Base-by-base conservation (phyloP, 2,113 vertebrate genomes). In the Rhinogobius similis region DNA sequence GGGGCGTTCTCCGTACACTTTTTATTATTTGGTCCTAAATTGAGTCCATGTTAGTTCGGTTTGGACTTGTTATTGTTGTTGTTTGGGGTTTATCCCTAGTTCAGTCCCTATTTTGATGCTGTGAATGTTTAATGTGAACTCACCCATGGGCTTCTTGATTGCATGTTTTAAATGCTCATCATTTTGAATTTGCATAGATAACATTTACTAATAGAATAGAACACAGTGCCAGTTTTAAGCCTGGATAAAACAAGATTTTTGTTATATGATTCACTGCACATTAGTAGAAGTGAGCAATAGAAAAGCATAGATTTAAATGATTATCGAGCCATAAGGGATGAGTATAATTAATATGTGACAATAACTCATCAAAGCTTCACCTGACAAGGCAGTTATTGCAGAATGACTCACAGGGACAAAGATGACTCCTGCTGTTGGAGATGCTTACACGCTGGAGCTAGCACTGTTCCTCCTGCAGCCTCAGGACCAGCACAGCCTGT, bases 401-500 rank as follows among this genome's bases (percentile, higher is more conserved):
- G 62, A 80, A 68, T 55, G 50, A 75, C 62, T 68, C 43, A 72
- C 55, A 26, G 21, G 10, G 55, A 38, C 0, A 44, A 55, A 73
- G 55, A 55, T 67, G 59, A 75, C 39, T 65, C 53, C 26, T 68
- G 67, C 63, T 23, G 27, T 63, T 67, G 46, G 72, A 63, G 67
- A 67, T 29, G 36, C 62, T 16, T 48, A 79, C 53, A 52, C 23
- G 23, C 65, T 53, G 27, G 65, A 68, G 48, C 39, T 41, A 76
- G 61, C 78, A 78, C 32, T 62, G 73, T 68, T 59, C 75, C 52
- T 76, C 62, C 69, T 38, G 59, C 68, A 58, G 76, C 81, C 75
- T 82, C 53, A 75, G 78, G 82, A 82, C 56, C 75, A 63, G 81
- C 68, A 81, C 82, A 67, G 80, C 83, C 75, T 77, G 75, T 84